Base-by-base conservation (phyloP, 1,140 invertebrate genomes). In the Pogonognathellus flavescens region DNA sequence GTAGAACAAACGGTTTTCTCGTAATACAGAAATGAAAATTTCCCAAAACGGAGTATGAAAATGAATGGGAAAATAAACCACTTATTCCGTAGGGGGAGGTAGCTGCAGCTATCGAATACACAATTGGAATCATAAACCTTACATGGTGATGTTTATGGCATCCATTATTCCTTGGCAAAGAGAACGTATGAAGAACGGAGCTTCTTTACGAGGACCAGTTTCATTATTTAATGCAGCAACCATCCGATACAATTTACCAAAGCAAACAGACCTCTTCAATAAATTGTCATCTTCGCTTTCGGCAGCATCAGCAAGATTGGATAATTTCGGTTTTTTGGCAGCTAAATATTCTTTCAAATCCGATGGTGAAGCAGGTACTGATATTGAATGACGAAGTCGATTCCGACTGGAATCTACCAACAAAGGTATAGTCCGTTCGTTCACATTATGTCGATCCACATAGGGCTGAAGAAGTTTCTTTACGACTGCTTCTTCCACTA, bases 401-500 rank as follows among this genome's bases (percentile, higher is more conserved):
- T 41, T 72, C 16, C 41, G 11, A 14, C 31, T 31, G 3, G 66
- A 3, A 10, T 25, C 8, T 41, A 6, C 31, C 31, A 72, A 11
- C 4, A 72, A 49, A 50, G 13, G 25, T 8, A 72, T 13, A 25
- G 62, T 2, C 11, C 25, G 25, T 70, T 70, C 16, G 0, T 25
- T 50, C 18, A 76, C 41, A 41, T 18, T 50, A 3, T 76, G 31
- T 7, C 31, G 41, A 0, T 50, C 14, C n/a, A 9, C 10, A 31
- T 76, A 76, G 6, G 41, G 70, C 8, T 76, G 25, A 10, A 76
- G 70, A 14, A 76, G 14, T n/a, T 76, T 76, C 25, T 76, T 76
- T 10, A 76, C 16, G 49, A 6, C 14, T 8, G 41, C 16, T 50
- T 76, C 70, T 9, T 76, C 41, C n/a, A 76, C 8, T n/a, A 16